These are phyloP conservation scores for Chrysolina americana DNA, from an alignment of 2,888 invertebrate genomes.

Conservation along the genomic window DNA sequence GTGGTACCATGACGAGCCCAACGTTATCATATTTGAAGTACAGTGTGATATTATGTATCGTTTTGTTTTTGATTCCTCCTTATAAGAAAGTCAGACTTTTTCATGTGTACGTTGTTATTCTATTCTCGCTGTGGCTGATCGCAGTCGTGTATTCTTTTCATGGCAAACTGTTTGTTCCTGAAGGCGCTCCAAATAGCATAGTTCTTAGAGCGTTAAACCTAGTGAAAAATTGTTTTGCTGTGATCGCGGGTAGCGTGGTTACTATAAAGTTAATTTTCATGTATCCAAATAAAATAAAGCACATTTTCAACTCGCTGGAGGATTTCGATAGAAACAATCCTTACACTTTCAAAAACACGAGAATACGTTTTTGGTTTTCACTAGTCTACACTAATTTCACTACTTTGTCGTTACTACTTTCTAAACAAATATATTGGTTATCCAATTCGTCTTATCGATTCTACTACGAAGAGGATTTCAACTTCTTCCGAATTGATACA, in stretches of 20 bases:
- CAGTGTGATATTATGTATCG: neutral
- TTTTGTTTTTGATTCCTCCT: slow-evolving; percentile 6
- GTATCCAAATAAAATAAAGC: neutral
- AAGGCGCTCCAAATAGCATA: neutral
- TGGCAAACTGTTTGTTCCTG: neutral
- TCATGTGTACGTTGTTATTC: neutral
- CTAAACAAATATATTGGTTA: neutral
- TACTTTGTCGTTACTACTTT: too few species aligned
- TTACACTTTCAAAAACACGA: neutral
- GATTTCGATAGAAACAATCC: neutral
- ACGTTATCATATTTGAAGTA: neutral
- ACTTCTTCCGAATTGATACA: neutral
- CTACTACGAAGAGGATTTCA: neutral
- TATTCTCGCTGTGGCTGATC: neutral
- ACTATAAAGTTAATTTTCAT: neutral
- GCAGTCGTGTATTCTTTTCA: neutral
- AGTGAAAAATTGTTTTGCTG: neutral
- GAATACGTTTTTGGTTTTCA: neutral
- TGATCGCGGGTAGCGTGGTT: neutral
- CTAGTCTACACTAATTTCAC: too few species aligned
- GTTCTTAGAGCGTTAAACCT: neutral
- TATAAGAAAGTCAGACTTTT: neutral
- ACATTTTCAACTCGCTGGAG: neutral
- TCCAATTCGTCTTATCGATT: neutral
- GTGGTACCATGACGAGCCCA: neutral